Evolutionary conservation across 2,888 invertebrate genomes (phyloP).

Genomic region (Hirtodrosophila trivittata): DNA sequence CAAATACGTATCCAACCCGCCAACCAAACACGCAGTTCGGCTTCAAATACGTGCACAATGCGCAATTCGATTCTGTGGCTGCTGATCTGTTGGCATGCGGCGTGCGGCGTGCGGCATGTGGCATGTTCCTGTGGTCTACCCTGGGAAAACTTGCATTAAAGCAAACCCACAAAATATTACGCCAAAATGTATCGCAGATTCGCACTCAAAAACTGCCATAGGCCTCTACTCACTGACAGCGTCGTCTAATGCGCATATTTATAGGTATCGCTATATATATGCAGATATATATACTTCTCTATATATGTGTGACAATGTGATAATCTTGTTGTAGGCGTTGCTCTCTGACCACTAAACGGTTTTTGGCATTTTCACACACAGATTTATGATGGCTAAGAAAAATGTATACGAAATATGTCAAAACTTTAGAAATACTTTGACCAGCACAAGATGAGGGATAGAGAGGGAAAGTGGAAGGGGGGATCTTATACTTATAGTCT

Average conservation of each 20-base stretch:
- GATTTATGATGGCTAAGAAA: constrained; percentile 25
- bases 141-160: constrained; percentile 13
- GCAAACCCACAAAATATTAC: constrained; percentile 5
- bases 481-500: too few species aligned
- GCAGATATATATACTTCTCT: background rate
- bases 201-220: background rate
- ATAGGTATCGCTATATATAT: constrained; percentile 27
- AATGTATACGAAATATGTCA: constrained; percentile 1
- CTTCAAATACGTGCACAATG: constrained; percentile 26
- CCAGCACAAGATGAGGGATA: too few species aligned
- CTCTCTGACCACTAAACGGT: constrained; percentile 34
- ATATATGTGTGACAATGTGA: constrained; percentile 33
- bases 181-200: background rate
- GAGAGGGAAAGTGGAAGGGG: too few species aligned
- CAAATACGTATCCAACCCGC: constrained; percentile 39
- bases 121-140: constrained; percentile 32
- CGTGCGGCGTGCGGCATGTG: constrained; percentile 11
- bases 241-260: constrained; percentile 35
- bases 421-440: too few species aligned
- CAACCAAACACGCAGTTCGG: constrained; percentile 36
- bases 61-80: constrained; percentile 14
- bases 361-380: background rate
- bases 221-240: constrained; percentile 32
- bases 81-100: constrained; percentile 11
- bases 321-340: constrained; percentile 49